Conservation (phyloP, 2,113 vertebrate genomes). For the Petroica traversi region DNA sequence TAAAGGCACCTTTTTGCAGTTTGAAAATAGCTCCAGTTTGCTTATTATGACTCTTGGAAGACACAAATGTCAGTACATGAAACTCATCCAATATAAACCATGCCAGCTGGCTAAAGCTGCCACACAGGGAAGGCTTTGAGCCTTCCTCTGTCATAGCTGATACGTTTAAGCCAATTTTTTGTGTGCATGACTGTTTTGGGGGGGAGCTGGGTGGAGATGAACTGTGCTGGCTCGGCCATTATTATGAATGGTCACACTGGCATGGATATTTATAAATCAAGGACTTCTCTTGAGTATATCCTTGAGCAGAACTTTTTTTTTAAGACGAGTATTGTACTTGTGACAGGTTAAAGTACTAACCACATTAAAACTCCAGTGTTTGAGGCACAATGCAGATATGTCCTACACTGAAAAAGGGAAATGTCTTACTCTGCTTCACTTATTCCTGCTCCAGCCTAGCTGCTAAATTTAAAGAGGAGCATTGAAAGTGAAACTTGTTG, state of each 20-base stretch:
- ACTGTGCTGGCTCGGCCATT: constrained; percentile 30
- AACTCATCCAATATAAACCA: constrained; percentile 66
- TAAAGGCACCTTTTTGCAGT: constrained; percentile 49
- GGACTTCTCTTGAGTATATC: constrained; percentile 58
- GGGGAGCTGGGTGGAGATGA: constrained; percentile 10
- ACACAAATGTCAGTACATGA: constrained; percentile 77
- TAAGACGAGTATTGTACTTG: constrained; percentile 65
- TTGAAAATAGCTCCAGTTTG: constrained; percentile 68
- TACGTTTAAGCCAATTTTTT: constrained; percentile 55
- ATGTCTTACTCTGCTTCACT: constrained; percentile 11
- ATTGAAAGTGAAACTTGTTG: background rate
- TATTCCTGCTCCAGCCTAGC: constrained; percentile 8
- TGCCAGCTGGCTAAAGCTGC: constrained; percentile 61
- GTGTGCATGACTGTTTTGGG: constrained; percentile 63
- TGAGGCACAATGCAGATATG: constrained; percentile 75
- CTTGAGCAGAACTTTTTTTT: constrained; percentile 56
- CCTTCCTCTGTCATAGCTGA: constrained; percentile 58
- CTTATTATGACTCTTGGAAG: constrained; percentile 75
- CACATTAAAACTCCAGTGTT: constrained; percentile 58
- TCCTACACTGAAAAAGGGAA: background rate
- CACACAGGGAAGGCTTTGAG: constrained; percentile 54
- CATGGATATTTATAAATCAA: constrained; percentile 45
- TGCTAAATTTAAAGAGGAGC: constrained; percentile 19
- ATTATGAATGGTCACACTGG: background rate
- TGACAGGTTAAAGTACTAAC: constrained; percentile 72